Evolutionary conservation across 1,140 invertebrate species (phyloP).

Genomic region (Gryllus bimaculatus): DNA sequence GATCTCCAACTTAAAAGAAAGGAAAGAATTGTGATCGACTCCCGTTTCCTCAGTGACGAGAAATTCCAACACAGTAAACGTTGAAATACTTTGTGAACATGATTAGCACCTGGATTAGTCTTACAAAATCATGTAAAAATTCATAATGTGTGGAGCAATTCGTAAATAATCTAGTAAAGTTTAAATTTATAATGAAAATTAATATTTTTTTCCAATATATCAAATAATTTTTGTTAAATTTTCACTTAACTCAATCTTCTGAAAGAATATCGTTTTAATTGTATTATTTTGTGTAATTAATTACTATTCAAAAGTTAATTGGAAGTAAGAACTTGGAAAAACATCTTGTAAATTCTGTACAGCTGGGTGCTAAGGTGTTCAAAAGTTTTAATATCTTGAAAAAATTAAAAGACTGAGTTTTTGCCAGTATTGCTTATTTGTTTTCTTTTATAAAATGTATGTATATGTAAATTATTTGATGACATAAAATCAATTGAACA

Average conservation of each 20-base stretch:
- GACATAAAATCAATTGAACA: too few species aligned
- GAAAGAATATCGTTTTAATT: too few species aligned
- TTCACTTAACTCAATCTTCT: background rate
- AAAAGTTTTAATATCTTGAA: background rate
- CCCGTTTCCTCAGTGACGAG: background rate
- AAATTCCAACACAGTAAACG: background rate
- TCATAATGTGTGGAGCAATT: background rate
- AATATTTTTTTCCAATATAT: background rate
- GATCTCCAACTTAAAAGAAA: background rate
- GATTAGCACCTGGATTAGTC: background rate
- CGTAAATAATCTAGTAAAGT: background rate
- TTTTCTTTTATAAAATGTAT: conserved; percentile 9
- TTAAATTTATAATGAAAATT: background rate
- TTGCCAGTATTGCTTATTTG: conserved; percentile 18
- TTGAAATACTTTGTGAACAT: background rate
- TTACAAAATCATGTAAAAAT: background rate
- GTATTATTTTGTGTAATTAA: too few species aligned
- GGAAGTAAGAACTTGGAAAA: background rate
- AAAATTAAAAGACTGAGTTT: conserved; percentile 18
- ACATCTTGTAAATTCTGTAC: background rate
- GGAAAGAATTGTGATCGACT: background rate
- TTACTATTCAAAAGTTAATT: too few species aligned
- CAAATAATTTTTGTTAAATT: background rate
- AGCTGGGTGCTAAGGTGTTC: background rate
- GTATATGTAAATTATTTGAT: background rate